Percentiles rank a stretch among this genome's conserved stretches.
Conservation (phyloP, 2,113 vertebrate genomes). For the Desmodus rotundus region DNA sequence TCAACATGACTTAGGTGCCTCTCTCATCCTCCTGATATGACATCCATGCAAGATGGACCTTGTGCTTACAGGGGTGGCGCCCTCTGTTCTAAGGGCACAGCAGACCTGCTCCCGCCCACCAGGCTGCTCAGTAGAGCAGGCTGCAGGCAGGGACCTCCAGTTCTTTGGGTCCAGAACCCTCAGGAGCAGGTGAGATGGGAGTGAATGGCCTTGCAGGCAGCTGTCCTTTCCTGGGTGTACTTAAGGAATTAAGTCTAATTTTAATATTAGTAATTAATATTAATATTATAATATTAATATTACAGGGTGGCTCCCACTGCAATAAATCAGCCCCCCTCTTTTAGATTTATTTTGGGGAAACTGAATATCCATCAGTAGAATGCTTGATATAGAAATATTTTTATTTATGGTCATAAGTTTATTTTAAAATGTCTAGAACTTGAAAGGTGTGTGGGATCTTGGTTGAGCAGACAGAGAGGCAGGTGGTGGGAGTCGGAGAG, state of each 20-base stretch:
- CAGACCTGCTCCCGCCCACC: rapidly evolving
- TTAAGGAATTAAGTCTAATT: not conserved
- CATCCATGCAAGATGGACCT: rapidly evolving
- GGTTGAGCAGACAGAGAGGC: not conserved
- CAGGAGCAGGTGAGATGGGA: too few relatives aligned
- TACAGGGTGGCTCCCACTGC: too few relatives aligned
- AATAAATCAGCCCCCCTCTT: rapidly evolving
- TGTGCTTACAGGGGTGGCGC: rapidly evolving
- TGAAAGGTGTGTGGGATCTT: not conserved
- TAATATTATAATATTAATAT: too few relatives aligned
- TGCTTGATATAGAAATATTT: not conserved
- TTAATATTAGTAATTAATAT: not conserved
- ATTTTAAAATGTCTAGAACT: not conserved
- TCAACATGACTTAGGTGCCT: not conserved
- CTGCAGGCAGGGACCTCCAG: not conserved
- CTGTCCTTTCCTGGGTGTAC: not conserved
- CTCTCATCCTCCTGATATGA: rapidly evolving
- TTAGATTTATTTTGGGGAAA: not conserved
- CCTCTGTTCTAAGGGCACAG: rapidly evolving
- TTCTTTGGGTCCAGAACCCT: too few relatives aligned
- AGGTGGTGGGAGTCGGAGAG: rapidly evolving
- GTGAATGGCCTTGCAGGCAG: too few relatives aligned
- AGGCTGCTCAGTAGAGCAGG: rapidly evolving
- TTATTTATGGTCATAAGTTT: not conserved
- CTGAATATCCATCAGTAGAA: not conserved